A percentile compares a stretch with the other conserved stretches of the same genome.
These are phyloP conservation scores for Sebastes aleutianus DNA, from an alignment of 2,797 vertebrate species.

Conservation along the genomic window DNA sequence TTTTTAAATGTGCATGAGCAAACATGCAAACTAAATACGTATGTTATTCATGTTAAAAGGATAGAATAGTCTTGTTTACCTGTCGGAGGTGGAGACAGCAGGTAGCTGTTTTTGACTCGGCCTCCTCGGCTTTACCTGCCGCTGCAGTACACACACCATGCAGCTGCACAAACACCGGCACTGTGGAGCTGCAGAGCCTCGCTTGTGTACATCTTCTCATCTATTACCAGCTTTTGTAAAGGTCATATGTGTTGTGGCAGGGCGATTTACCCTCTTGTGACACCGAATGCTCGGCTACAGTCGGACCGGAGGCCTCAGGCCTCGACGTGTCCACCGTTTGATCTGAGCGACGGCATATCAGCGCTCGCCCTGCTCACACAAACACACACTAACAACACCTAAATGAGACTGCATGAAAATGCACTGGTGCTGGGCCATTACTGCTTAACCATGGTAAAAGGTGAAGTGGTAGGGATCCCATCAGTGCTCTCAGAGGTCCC, in stretches of 20 bases:
- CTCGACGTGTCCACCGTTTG: conserved; percentile 8
- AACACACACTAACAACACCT: neutral
- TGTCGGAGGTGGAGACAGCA: conserved; percentile 46
- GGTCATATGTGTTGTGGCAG: conserved; percentile 14
- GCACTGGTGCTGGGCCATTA: neutral
- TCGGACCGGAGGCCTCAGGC: conserved; percentile 3
- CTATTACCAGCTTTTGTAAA: conserved; percentile 40
- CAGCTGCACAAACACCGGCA: conserved; percentile 78
- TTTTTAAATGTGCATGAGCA: conserved; percentile 74
- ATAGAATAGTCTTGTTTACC: conserved; percentile 61
- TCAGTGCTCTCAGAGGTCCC: conserved; percentile 10
- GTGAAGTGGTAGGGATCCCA: neutral
- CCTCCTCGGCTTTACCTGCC: conserved; percentile 46
- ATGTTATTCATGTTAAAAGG: conserved; percentile 38
- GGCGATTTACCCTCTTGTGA: conserved; percentile 29
- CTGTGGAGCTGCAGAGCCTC: conserved; percentile 1
- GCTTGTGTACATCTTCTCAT: conserved; percentile 48
- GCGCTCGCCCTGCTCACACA: neutral
- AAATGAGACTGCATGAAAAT: neutral
- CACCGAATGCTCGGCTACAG: conserved; percentile 11
- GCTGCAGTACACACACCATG: conserved; percentile 45
- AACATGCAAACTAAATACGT: conserved; percentile 67
- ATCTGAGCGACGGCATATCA: neutral
- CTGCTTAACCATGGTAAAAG: conserved; percentile 14
- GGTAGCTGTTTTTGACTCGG: conserved; percentile 34